Conservation (phyloP, 2,113 vertebrate species). For the Mus pahari region DNA sequence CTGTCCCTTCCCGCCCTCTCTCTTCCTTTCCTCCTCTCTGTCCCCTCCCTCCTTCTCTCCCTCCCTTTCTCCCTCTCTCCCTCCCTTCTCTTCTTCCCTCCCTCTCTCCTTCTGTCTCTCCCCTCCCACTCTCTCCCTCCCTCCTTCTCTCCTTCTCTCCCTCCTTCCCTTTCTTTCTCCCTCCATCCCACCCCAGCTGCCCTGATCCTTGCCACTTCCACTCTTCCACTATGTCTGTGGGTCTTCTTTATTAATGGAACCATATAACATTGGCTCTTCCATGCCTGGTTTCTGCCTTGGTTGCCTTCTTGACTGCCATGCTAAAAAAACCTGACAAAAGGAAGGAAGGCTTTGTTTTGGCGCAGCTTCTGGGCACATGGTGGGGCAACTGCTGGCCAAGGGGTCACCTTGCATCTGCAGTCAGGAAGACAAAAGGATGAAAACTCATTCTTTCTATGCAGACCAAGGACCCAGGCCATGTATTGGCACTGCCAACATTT, state of each 20-base stretch:
- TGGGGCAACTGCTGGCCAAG: too few species aligned
- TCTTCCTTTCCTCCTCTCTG: too few species aligned
- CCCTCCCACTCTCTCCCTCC: too few species aligned
- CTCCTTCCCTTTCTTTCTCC: not conserved
- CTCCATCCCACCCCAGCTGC: too few species aligned
- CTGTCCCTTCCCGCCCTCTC: too few species aligned
- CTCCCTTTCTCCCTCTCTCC: not conserved
- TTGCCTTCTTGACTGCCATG: not conserved
- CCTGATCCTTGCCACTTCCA: not conserved
- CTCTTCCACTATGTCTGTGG: not conserved
- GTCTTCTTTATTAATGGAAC: not conserved
- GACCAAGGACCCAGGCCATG: not conserved
- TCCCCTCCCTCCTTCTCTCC: too few species aligned
- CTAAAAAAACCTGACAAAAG: not conserved
- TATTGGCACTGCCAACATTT: not conserved
- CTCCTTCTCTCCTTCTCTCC: not conserved
- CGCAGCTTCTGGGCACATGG: not conserved
- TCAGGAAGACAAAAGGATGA: not conserved
- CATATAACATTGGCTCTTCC: too few species aligned
- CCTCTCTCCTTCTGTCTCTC: too few species aligned
- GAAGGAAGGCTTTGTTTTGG: not conserved
- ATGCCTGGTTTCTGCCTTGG: not conserved
- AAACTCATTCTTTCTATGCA: not conserved
- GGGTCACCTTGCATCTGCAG: not conserved
- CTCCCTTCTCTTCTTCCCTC: accelerated